These are phyloP conservation scores for Tanaodytes sp. DNA, from an alignment of 2,888 invertebrate genomes.

Conservation along the genomic window DNA sequence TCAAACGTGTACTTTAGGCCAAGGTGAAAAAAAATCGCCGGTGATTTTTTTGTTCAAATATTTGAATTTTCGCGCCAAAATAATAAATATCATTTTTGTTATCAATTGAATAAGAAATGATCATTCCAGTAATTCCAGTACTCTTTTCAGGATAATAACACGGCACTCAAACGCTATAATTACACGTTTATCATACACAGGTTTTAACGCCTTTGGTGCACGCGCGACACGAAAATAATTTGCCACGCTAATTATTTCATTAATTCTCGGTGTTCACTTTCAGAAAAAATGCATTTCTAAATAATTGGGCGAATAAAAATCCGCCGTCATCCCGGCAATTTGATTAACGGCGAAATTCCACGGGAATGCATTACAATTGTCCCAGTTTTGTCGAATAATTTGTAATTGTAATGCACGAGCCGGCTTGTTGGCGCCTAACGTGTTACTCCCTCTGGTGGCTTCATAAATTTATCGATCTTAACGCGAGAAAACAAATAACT, in stretches of 20 bases:
- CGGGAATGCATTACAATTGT: too few relatives aligned
- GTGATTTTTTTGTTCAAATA: too few relatives aligned
- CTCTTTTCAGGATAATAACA: conserved; percentile 29
- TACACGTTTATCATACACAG: conserved; percentile 26
- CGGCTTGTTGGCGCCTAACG: too few relatives aligned
- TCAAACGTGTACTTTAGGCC: too few relatives aligned
- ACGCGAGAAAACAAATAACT: conserved; percentile 24
- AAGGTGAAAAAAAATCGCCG: too few relatives aligned
- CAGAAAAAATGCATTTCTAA: too few relatives aligned
- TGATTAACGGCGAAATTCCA: neutral
- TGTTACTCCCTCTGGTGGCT: neutral
- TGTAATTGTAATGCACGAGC: too few relatives aligned
- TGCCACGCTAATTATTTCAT: conserved; percentile 3
- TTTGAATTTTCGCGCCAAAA: too few relatives aligned
- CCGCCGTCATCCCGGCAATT: neutral
- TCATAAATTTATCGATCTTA: conserved; percentile 21
- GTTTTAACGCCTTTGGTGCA: conserved; percentile 13
- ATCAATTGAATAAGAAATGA: too few relatives aligned
- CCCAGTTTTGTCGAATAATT: too few relatives aligned
- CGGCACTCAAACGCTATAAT: conserved; percentile 35
- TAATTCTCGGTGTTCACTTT: neutral
- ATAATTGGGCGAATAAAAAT: neutral
- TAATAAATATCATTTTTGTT: too few relatives aligned
- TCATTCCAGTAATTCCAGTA: too few relatives aligned
- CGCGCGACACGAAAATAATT: conserved; percentile 21